phyloP scores from a whole-genome alignment of 2,113 vertebrate genomes.

The Sakesphorus luctuosus region DNA sequence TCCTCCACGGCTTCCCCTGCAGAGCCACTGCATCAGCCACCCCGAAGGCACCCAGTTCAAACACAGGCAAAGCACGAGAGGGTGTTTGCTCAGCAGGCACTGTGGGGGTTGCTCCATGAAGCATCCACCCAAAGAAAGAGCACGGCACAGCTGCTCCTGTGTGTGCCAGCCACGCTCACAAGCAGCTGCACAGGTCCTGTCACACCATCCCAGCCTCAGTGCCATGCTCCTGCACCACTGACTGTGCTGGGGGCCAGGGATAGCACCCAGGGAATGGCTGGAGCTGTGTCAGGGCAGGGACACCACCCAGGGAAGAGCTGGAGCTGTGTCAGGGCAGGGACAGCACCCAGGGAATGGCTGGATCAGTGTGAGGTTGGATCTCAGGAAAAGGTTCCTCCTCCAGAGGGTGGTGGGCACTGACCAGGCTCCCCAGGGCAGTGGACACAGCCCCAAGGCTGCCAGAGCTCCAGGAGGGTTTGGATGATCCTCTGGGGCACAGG shows the following conservation, averaged over 20 bases:
- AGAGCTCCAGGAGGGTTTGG: too few species aligned
- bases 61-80: not conserved
- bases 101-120: fast-evolving
- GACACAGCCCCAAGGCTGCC: too few species aligned
- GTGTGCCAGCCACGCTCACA: not conserved
- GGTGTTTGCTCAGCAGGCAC: not conserved
- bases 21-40: not conserved
- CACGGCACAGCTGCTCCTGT: not conserved
- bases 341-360: too few species aligned
- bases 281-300: too few species aligned
- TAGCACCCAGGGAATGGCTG: not conserved
- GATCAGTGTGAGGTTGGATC: too few species aligned
- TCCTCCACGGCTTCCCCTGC: not conserved
- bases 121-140: not conserved
- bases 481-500: too few species aligned
- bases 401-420: too few species aligned
- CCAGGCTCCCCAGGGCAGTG: too few species aligned
- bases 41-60: not conserved
- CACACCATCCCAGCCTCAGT: not conserved
- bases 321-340: too few species aligned
- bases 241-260: not conserved
- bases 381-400: not conserved
- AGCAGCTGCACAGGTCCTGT: not conserved
- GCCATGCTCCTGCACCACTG: not conserved
- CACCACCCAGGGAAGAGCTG: too few species aligned